A percentile compares a stretch with the other conserved stretches of the same genome.
Conservation (phyloP, 2,113 vertebrate genomes). For the Rhombomys opimus region DNA sequence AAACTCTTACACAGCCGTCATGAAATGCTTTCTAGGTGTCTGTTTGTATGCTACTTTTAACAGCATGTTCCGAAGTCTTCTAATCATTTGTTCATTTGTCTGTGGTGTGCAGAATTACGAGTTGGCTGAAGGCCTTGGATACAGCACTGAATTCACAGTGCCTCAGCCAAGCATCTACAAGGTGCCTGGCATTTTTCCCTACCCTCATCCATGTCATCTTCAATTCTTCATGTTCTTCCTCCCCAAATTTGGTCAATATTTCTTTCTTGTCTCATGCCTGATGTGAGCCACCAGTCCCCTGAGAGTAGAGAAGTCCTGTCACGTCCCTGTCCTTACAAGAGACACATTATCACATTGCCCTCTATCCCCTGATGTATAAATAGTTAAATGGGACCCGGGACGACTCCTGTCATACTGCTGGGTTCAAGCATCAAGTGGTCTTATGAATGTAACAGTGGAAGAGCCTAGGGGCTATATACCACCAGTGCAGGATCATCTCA, state of each 20-base stretch:
- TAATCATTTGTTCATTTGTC: neutral
- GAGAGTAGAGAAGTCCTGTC: neutral
- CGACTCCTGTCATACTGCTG: neutral
- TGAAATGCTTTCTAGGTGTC: accelerated
- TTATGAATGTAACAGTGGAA: neutral
- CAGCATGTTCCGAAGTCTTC: neutral
- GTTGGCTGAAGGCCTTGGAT: no score
- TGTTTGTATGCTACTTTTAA: neutral
- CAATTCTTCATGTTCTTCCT: neutral
- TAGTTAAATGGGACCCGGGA: neutral
- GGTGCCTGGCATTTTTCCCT: neutral
- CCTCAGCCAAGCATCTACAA: neutral
- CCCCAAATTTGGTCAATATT: neutral
- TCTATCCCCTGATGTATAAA: neutral
- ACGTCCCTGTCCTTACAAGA: neutral
- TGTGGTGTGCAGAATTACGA: accelerated
- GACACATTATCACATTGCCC: neutral
- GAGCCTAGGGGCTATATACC: no score
- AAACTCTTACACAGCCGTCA: accelerated
- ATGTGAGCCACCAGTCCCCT: neutral
- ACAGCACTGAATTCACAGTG: accelerated
- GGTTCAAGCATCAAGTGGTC: neutral
- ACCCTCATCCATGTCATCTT: accelerated
- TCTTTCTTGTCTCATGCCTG: neutral
- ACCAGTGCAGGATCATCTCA: neutral